These are phyloP conservation scores for Megalurothrips usitatus DNA, from an alignment of 2,888 invertebrate genomes.

Conservation along the genomic window DNA sequence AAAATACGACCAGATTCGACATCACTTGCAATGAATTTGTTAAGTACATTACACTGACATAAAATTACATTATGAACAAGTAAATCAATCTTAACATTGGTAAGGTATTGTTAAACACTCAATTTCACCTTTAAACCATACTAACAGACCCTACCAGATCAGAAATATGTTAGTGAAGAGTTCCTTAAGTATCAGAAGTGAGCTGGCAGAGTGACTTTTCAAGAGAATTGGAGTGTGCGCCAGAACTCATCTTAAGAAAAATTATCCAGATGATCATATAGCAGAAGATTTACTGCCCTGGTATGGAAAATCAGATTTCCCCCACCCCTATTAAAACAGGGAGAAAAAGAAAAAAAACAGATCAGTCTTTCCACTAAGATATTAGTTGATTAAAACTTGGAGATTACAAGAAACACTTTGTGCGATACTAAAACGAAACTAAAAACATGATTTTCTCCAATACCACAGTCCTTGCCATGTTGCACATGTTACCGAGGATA, in stretches of 20 bases:
- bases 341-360: background rate
- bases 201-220: background rate
- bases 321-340: background rate
- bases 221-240: background rate
- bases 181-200: background rate
- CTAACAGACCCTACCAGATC: background rate
- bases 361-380: background rate
- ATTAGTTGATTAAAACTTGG: background rate
- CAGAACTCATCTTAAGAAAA: background rate
- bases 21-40: background rate
- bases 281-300: too few species aligned
- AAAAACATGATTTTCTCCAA: background rate
- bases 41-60: background rate
- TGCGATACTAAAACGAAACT: background rate
- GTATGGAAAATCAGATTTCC: too few species aligned
- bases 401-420: background rate
- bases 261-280: background rate
- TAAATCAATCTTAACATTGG: background rate
- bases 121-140: background rate
- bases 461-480: background rate
- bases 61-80: background rate
- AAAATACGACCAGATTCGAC: conserved; percentile 7
- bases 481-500: background rate
- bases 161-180: background rate
- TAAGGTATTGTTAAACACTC: background rate